Evolutionary conservation across 2,797 vertebrate species (phyloP).

Genomic region (Lophotriccus pileatus): DNA sequence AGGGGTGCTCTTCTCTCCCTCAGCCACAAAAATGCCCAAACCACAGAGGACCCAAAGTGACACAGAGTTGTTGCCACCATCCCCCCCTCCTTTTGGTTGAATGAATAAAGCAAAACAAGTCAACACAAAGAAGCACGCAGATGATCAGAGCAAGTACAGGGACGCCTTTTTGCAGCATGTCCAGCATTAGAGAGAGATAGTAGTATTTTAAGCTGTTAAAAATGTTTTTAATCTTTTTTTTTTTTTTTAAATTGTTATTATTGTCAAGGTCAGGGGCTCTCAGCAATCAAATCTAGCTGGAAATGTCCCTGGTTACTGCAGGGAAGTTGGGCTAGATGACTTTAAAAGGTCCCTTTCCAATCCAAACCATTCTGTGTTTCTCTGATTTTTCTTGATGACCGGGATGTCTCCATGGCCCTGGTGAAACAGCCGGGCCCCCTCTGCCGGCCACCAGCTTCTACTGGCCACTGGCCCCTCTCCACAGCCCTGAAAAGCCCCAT

Average conservation of each 20-base stretch:
- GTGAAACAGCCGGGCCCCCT: conserved; percentile 73
- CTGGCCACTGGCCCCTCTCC: background rate
- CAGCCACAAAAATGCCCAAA: background rate
- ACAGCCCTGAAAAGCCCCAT: background rate
- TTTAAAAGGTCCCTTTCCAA: background rate
- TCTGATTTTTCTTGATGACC: background rate
- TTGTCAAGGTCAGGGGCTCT: background rate
- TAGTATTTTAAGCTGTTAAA: background rate
- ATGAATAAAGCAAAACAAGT: background rate
- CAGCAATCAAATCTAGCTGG: background rate
- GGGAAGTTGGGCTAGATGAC: background rate
- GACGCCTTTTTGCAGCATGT: background rate
- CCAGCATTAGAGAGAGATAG: background rate
- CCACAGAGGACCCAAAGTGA: background rate
- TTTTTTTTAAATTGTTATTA: background rate
- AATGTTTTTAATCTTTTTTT: background rate
- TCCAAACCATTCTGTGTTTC: background rate
- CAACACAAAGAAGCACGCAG: background rate
- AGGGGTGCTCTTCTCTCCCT: background rate
- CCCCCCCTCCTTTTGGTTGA: background rate
- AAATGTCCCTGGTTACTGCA: background rate
- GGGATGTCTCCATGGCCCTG: conserved; percentile 12
- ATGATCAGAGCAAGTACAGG: background rate
- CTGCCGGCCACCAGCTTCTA: conserved; percentile 64
- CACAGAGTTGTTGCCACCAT: background rate